A percentile compares a stretch with the other conserved stretches of the same genome.
phyloP scores from a whole-genome alignment of 1,140 invertebrate species.

The Anthonomus grandis region DNA sequence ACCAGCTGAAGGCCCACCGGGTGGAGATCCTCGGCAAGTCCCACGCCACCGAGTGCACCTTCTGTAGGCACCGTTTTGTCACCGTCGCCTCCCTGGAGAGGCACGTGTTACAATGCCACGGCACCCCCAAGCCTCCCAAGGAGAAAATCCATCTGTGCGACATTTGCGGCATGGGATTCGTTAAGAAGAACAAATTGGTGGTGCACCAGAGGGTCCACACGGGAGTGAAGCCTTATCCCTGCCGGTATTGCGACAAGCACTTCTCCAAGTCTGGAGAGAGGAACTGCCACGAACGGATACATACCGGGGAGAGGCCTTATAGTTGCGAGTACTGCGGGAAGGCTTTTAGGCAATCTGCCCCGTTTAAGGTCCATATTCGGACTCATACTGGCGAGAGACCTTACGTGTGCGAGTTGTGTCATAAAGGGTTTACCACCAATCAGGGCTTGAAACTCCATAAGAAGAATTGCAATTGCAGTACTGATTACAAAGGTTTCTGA shows the following conservation, averaged over 20 bases:
- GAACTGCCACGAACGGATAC: conserved; percentile 50
- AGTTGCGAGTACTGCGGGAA: conserved; percentile 58
- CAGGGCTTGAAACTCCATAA: conserved; percentile 22
- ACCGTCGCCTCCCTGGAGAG: conserved; percentile 31
- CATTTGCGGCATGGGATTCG: conserved; percentile 56
- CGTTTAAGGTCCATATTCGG: conserved; percentile 55
- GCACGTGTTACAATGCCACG: conserved; percentile 28
- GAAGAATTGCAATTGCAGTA: conserved; percentile 17
- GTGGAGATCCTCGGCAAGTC: conserved; percentile 36
- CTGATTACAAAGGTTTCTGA: conserved; percentile 13
- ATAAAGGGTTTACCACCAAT: conserved; percentile 62
- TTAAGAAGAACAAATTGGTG: conserved; percentile 56
- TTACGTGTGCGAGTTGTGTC: conserved; percentile 67
- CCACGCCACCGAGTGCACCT: conserved; percentile 34
- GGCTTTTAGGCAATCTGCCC: conserved; percentile 69
- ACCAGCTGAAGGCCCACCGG: conserved; percentile 35
- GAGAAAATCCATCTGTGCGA: conserved; percentile 50
- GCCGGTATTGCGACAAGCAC: conserved; percentile 53
- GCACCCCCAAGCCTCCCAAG: conserved; percentile 18
- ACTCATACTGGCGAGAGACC: conserved; percentile 73
- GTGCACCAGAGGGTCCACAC: conserved; percentile 61
- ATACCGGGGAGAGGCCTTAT: conserved; percentile 54
- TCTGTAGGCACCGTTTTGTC: conserved; percentile 33
- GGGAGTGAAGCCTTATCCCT: conserved; percentile 52
- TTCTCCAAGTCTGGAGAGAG: conserved; percentile 52